Percentiles rank a stretch among this genome's conserved stretches.
Conservation (phyloP, 2,888 invertebrate species). For the Drosophila ochracea region DNA sequence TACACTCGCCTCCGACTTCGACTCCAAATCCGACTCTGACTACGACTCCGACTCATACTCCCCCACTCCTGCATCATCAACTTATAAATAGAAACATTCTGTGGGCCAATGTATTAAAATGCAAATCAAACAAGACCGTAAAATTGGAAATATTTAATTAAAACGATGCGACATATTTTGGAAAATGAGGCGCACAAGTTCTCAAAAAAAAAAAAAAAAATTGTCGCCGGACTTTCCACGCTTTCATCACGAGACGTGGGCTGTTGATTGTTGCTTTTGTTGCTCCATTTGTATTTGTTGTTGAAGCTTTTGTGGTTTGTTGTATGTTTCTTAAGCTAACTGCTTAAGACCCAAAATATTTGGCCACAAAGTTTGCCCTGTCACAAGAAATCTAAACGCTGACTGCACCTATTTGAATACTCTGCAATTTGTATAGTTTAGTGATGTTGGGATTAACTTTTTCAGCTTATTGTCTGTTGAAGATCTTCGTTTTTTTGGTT, state of each 20-base stretch:
- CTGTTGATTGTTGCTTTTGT: constrained; percentile 32
- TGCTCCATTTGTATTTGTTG: constrained; percentile 19
- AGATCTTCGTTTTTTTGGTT: neutral
- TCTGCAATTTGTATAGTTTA: constrained; percentile 10
- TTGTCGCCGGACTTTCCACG: constrained; percentile 55
- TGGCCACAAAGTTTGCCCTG: constrained; percentile 41
- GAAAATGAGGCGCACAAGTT: constrained; percentile 45
- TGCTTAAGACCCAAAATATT: constrained; percentile 70
- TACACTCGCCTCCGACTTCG: neutral
- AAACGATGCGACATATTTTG: constrained; percentile 71
- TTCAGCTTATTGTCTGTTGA: neutral
- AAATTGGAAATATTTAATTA: constrained; percentile 81
- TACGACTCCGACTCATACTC: neutral
- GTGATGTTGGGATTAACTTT: neutral
- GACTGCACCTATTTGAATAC: constrained; percentile 17
- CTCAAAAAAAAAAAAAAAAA: constrained; percentile 19
- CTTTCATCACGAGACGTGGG: constrained; percentile 54
- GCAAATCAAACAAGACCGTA: constrained; percentile 79
- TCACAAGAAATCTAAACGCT: constrained; percentile 23
- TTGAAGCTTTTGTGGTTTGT: constrained; percentile 3
- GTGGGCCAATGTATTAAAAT: constrained; percentile 70
- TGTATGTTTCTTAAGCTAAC: constrained; percentile 25
- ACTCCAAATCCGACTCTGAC: neutral
- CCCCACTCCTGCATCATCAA: constrained; percentile 46
- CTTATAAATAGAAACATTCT: constrained; percentile 79